Evolutionary conservation across 2,797 vertebrate genomes (phyloP).

Genomic region (Acomys russatus): DNA sequence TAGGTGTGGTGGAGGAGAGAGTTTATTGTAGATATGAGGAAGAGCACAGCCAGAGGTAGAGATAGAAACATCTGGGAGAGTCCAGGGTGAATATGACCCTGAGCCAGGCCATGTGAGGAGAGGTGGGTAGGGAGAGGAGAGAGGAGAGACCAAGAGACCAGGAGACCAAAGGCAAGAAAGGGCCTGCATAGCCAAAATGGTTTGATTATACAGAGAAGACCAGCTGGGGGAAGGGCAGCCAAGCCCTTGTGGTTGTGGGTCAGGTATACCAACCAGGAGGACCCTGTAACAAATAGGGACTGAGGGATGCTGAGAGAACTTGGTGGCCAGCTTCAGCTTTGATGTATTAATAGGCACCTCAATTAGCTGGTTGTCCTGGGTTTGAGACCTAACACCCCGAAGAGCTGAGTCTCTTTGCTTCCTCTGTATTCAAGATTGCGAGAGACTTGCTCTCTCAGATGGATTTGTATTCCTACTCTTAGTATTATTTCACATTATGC

Average conservation of each 20-base stretch:
- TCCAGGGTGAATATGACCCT: not conserved
- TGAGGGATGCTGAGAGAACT: not conserved
- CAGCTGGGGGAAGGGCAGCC: not conserved
- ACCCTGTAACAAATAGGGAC: not conserved
- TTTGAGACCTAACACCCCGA: not conserved
- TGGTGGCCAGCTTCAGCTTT: not conserved
- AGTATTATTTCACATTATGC: not conserved
- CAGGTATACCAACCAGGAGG: not conserved
- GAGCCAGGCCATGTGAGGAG: not conserved
- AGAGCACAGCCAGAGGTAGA: not conserved
- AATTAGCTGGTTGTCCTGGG: not conserved
- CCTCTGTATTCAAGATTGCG: not conserved
- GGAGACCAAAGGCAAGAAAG: not conserved
- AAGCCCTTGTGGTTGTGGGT: not conserved
- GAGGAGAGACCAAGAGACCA: not conserved
- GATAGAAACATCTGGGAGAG: not conserved
- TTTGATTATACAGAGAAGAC: not conserved
- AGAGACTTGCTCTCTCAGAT: conserved; percentile 46
- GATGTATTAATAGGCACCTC: not conserved
- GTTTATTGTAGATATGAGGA: not conserved
- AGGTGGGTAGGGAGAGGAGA: too few relatives aligned
- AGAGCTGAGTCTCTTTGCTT: not conserved
- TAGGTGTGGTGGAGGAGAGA: not conserved
- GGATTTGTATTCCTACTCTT: not conserved
- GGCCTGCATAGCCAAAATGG: not conserved